A percentile compares a stretch with the other conserved stretches of the same genome.
phyloP scores from a whole-genome alignment of 2,113 vertebrate genomes.

The Harpagus bidentatus region DNA sequence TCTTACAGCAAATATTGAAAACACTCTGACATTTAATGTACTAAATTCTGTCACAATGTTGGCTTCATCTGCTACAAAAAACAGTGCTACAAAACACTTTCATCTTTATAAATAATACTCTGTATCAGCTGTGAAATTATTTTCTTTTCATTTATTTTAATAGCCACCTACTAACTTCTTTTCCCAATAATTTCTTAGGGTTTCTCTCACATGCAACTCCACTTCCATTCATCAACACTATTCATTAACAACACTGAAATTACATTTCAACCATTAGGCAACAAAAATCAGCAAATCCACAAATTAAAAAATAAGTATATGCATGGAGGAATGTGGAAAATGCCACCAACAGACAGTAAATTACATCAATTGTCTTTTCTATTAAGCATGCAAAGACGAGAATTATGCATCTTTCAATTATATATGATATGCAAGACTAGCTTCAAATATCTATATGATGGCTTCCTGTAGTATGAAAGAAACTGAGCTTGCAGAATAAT shows the following conservation, averaged over 20 bases:
- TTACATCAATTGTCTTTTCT: neutral
- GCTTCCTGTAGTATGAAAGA: neutral
- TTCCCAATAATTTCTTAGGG: neutral
- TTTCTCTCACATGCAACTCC: neutral
- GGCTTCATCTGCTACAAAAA: neutral
- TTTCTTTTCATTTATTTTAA: neutral
- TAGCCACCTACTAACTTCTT: neutral
- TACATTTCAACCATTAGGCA: neutral
- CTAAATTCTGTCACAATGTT: neutral
- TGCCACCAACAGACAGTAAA: neutral
- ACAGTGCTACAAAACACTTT: neutral
- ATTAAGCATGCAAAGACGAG: neutral
- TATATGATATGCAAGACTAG: constrained; percentile 45
- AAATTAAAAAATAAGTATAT: neutral
- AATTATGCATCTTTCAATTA: constrained; percentile 59
- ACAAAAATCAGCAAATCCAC: neutral
- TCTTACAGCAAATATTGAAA: neutral
- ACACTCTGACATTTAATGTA: neutral
- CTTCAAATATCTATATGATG: constrained; percentile 43
- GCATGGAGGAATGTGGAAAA: neutral
- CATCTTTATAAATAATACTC: neutral
- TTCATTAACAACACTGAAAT: neutral
- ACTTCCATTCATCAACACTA: neutral
- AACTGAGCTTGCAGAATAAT: constrained; percentile 35
- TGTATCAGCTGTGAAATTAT: neutral